Conservation (phyloP, 1,140 invertebrate genomes). For the Cataglyphis hispanica region DNA sequence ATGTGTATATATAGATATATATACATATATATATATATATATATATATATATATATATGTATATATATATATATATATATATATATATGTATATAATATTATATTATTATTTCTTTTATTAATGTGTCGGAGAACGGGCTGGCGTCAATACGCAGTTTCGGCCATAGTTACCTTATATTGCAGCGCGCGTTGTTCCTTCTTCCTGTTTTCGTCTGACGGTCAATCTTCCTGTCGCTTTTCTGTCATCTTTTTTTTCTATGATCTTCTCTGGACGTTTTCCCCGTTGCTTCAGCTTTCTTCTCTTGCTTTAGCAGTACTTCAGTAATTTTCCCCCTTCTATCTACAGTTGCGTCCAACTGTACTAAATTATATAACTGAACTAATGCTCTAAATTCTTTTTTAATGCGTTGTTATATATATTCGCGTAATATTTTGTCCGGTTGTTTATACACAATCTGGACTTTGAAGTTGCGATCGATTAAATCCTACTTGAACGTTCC, state of each 20-base stretch:
- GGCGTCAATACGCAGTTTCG: conserved; percentile 83
- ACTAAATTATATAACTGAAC: conserved; percentile 59
- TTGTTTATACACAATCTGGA: conserved; percentile 54
- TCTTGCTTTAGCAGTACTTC: conserved; percentile 27
- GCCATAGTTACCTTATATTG: conserved; percentile 59
- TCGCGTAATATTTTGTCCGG: conserved; percentile 70
- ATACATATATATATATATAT: too few relatives aligned
- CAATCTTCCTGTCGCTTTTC: conserved; percentile 28
- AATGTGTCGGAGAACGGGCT: conserved; percentile 85
- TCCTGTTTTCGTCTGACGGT: conserved; percentile 36
- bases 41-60: too few relatives aligned
- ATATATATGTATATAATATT: conserved; percentile 65
- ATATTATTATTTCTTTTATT: conserved; percentile 84
- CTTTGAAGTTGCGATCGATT: conserved; percentile 61
- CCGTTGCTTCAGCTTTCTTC: conserved; percentile 26
- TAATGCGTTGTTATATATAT: conserved; percentile 69
- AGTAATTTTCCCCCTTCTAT: conserved; percentile 44
- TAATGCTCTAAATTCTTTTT: conserved; percentile 66
- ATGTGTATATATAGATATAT: too few relatives aligned
- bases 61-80: too few relatives aligned
- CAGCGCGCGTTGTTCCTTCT: conserved; percentile 52
- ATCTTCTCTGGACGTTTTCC: conserved; percentile 63
- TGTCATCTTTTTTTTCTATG: conserved; percentile 35
- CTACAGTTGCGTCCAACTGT: conserved; percentile 52
- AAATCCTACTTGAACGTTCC: conserved; percentile 27